A percentile compares a stretch with the other conserved stretches of the same genome.
Conservation (phyloP, 2,113 vertebrate species). For the Chascanopsetta lugubris region DNA sequence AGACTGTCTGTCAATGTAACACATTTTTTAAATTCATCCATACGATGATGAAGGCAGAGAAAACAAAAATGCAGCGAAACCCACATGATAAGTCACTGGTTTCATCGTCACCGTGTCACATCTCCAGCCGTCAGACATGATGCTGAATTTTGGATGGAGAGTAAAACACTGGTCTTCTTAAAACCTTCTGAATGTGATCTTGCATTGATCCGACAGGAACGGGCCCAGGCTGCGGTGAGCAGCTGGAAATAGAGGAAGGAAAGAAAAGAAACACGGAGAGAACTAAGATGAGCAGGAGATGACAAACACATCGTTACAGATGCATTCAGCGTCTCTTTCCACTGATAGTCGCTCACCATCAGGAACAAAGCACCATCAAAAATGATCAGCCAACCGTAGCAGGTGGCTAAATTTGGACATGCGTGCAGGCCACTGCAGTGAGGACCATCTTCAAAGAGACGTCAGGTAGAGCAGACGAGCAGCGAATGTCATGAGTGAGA, state of each 20-base stretch:
- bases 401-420: slow-evolving; percentile 72
- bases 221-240: slow-evolving; percentile 40
- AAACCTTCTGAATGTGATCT: slow-evolving; percentile 30
- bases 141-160: neutral
- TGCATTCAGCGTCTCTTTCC: slow-evolving; percentile 59
- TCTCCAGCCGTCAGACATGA: neutral
- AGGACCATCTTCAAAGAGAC: slow-evolving; percentile 32
- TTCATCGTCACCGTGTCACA: neutral
- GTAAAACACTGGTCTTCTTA: slow-evolving; percentile 13
- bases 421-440: slow-evolving; percentile 50
- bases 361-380: slow-evolving; percentile 68
- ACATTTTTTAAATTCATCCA: too few species aligned
- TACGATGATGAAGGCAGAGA: too few species aligned
- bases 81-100: neutral
- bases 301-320: slow-evolving; percentile 42
- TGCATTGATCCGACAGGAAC: slow-evolving; percentile 26
- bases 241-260: slow-evolving; percentile 61
- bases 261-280: slow-evolving; percentile 37
- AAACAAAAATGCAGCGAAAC: neutral
- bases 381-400: slow-evolving; percentile 75
- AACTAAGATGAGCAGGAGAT: slow-evolving; percentile 26
- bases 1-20: too few species aligned
- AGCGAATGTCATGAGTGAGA: slow-evolving; percentile 37
- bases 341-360: slow-evolving; percentile 53
- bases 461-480: slow-evolving; percentile 23